A percentile compares a stretch with the other conserved stretches of the same genome.
Evolutionary conservation across 2,113 vertebrate genomes (phyloP).

Genomic region (Probosciger aterrimus): DNA sequence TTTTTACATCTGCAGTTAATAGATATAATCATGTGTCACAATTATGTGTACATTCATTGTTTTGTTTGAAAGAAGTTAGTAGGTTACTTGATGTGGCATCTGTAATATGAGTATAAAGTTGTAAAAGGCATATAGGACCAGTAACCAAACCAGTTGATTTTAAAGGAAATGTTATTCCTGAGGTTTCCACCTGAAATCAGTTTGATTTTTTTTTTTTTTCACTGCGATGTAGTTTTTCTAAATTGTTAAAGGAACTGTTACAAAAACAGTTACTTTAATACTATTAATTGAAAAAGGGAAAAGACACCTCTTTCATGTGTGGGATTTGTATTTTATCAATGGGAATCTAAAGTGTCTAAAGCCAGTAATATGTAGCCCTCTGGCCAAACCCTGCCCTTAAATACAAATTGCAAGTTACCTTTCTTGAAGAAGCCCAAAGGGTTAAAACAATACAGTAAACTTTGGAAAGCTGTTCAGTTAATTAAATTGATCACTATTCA

Average conservation of each 20-base stretch:
- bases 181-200: background rate
- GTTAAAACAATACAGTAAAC: slow-evolving; percentile 79
- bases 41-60: background rate
- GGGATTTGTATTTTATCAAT: background rate
- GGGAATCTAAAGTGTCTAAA: background rate
- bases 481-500: slow-evolving; percentile 89
- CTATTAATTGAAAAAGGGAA: background rate
- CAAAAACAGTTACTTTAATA: background rate
- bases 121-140: background rate
- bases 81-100: background rate
- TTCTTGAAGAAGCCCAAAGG: slow-evolving; percentile 44
- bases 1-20: background rate
- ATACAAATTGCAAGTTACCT: slow-evolving; percentile 34
- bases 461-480: slow-evolving; percentile 90
- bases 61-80: background rate
- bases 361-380: background rate
- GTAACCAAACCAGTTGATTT: slow-evolving; percentile 9
- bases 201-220: background rate
- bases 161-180: background rate
- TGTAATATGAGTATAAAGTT: background rate
- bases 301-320: background rate
- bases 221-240: background rate
- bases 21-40: background rate
- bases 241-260: background rate
- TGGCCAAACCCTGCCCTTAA: background rate